Evolutionary conservation across 2,888 invertebrate species (phyloP).

Genomic region (Microchrysa polita): DNA sequence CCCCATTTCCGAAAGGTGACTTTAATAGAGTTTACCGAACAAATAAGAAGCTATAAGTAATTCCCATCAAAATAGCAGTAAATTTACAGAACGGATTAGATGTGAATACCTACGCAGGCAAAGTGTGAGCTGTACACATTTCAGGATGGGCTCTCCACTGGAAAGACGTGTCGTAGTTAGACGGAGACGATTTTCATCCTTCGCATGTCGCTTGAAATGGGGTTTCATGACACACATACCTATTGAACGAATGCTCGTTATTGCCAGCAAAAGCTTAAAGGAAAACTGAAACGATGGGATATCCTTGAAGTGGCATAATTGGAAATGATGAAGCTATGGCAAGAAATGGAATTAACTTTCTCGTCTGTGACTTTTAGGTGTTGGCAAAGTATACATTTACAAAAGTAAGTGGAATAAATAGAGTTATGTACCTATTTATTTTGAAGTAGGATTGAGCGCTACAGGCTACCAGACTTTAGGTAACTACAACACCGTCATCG

Average conservation of each 20-base stretch:
- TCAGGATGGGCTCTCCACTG: not conserved
- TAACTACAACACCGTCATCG: too few relatives aligned
- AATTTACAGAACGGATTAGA: conserved; percentile 7
- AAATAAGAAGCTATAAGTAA: conserved; percentile 38
- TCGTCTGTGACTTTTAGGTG: not conserved
- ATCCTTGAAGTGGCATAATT: not conserved
- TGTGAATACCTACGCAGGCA: not conserved
- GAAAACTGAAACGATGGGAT: not conserved
- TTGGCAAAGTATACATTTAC: not conserved
- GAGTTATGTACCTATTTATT: too few relatives aligned
- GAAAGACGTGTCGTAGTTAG: too few relatives aligned
- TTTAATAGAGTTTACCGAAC: conserved; percentile 38
- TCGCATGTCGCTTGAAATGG: not conserved
- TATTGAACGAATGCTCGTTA: not conserved
- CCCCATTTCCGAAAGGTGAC: conserved; percentile 25
- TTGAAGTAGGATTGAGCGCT: too few relatives aligned
- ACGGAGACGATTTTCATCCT: not conserved
- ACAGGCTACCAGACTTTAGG: too few relatives aligned
- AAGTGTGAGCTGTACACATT: not conserved
- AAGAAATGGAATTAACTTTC: conserved; percentile 4
- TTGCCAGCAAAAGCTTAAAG: not conserved
- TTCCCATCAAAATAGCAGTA: conserved; percentile 17
- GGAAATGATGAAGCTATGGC: not conserved
- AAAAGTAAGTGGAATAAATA: too few relatives aligned
- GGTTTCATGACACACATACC: not conserved